Percentiles rank a stretch among this genome's conserved stretches.
phyloP scores from a whole-genome alignment of 2,797 vertebrate genomes.

The Percopsis omiscomaycus region DNA sequence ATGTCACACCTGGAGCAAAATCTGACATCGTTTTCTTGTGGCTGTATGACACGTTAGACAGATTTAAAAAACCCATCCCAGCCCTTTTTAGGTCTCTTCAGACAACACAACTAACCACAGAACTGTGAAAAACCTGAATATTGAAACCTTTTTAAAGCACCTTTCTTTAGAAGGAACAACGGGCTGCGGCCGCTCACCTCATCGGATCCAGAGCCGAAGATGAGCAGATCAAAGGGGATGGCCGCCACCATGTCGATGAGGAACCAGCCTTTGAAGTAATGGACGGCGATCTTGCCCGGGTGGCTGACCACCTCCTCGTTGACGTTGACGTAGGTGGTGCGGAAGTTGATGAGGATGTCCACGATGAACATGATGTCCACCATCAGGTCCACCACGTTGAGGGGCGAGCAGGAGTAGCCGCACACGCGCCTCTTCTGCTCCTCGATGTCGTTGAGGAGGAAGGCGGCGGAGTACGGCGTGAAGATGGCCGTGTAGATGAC shows the following conservation, averaged over 20 bases:
- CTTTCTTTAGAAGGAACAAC: background rate
- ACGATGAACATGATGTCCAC: conserved; percentile 99
- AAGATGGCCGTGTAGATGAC: conserved; percentile 99
- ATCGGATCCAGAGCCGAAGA: conserved; percentile 97
- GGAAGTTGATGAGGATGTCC: conserved; percentile 99
- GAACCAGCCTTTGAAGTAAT: conserved; percentile 99
- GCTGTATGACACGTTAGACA: too few relatives aligned
- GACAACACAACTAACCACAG: too few relatives aligned
- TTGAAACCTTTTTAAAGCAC: too few relatives aligned
- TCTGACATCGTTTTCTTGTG: background rate
- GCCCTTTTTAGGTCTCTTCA: too few relatives aligned
- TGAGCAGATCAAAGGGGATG: conserved; percentile 97
- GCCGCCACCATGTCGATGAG: conserved; percentile 99
- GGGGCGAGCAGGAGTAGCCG: conserved; percentile 95
- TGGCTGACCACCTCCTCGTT: conserved; percentile 99
- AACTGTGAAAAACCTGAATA: too few relatives aligned
- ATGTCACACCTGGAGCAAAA: too few relatives aligned
- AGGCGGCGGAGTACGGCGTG: conserved; percentile 97
- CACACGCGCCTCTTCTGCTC: conserved; percentile 91
- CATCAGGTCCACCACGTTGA: conserved; percentile 97
- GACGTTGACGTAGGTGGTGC: conserved; percentile 95
- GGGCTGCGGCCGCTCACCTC: conserved; percentile 82
- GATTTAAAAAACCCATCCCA: too few relatives aligned
- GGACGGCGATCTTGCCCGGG: conserved; percentile 94
- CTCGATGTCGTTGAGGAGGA: conserved; percentile 94